Evolutionary conservation across 2,888 invertebrate species (phyloP).

Genomic region (Eutolmus rufibarbis): DNA sequence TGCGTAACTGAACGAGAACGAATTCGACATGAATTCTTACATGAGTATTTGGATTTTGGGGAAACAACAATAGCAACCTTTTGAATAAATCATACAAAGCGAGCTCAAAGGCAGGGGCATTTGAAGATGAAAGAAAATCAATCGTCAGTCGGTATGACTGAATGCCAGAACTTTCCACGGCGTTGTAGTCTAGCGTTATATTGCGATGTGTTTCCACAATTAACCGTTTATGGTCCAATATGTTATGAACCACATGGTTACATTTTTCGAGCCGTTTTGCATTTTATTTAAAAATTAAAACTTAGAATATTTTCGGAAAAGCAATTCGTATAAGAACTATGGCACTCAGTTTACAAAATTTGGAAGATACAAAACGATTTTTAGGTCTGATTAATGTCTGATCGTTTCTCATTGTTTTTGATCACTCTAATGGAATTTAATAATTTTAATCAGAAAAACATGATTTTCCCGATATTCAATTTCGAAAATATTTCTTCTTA

Average conservation of each 20-base stretch:
- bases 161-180: background rate
- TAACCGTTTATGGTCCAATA: background rate
- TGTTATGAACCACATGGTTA: background rate
- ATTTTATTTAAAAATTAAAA: background rate
- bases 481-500: no score
- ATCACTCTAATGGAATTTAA: no score
- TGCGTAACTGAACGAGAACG: background rate
- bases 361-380: no score
- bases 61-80: background rate
- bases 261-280: background rate
- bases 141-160: background rate
- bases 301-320: background rate
- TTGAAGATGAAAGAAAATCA: background rate
- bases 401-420: no score
- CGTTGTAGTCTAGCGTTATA: background rate
- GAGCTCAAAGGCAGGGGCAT: background rate
- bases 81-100: background rate
- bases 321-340: no score
- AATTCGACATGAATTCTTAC: background rate
- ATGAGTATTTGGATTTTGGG: background rate
- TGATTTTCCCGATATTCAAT: no score
- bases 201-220: background rate
- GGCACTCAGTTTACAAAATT: background rate
- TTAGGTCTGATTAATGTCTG: no score
- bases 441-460: no score